These are phyloP conservation scores for Phallusia fumigata DNA, from an alignment of 23 tunicate species.

Conservation along the genomic window DNA sequence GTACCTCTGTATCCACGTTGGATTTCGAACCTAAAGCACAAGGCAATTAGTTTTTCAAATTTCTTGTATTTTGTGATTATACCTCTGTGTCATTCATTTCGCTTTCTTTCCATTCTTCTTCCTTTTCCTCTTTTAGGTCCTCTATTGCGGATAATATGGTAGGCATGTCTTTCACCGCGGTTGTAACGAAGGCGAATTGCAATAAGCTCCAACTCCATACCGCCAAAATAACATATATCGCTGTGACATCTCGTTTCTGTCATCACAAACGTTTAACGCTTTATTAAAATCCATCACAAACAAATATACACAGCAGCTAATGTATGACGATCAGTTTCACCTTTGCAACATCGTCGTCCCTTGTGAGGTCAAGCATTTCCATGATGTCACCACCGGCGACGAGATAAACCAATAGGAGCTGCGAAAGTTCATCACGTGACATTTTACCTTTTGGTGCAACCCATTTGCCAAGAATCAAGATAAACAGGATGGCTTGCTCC, in stretches of 20 bases:
- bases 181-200: slow-evolving; percentile 58
- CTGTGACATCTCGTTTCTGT: background rate
- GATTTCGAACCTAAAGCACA: no score
- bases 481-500: slow-evolving; percentile 72
- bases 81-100: no score
- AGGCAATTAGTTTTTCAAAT: no score
- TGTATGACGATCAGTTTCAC: background rate
- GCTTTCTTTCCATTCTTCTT: no score
- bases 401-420: slow-evolving; percentile 63
- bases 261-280: background rate
- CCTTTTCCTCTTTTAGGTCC: background rate
- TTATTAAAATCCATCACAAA: no score
- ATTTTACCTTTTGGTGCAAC: slow-evolving; percentile 83
- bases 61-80: no score
- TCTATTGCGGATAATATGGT: background rate
- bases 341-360: slow-evolving; percentile 48
- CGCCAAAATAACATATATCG: slow-evolving; percentile 37
- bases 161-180: slow-evolving; percentile 54
- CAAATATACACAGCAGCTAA: no score
- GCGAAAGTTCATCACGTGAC: slow-evolving; percentile 62
- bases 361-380: slow-evolving; percentile 59
- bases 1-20: no score
- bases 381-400: slow-evolving; percentile 85
- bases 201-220: slow-evolving; percentile 66
- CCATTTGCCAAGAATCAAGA: slow-evolving; percentile 86